Conservation (phyloP, 1,140 invertebrate genomes). For the Eumeta japonica region DNA sequence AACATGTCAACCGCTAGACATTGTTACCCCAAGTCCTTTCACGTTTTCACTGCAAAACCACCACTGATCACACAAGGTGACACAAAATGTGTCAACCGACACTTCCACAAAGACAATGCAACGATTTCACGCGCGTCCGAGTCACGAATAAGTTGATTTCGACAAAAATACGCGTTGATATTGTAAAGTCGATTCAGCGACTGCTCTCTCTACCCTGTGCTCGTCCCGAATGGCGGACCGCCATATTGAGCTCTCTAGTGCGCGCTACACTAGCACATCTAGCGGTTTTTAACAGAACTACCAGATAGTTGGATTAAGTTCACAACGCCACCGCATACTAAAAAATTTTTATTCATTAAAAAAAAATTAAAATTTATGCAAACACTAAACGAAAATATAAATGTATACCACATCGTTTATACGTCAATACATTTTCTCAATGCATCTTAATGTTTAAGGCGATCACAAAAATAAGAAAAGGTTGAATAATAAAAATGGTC, state of each 20-base stretch:
- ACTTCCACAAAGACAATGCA: slow-evolving; percentile 48
- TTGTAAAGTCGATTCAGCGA: slow-evolving; percentile 45
- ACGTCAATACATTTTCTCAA: too few relatives aligned
- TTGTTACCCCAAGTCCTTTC: slow-evolving; percentile 54
- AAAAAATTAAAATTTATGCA: too few relatives aligned
- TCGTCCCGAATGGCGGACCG: slow-evolving; percentile 47
- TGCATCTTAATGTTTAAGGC: too few relatives aligned
- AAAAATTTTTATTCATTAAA: too few relatives aligned
- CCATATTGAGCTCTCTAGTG: slow-evolving; percentile 48
- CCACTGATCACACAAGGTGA: slow-evolving; percentile 44
- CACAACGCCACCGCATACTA: too few relatives aligned
- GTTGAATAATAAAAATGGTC: too few relatives aligned
- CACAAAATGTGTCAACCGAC: slow-evolving; percentile 45
- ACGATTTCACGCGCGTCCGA: slow-evolving; percentile 49
- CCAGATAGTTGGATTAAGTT: too few relatives aligned
- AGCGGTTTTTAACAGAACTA: too few relatives aligned
- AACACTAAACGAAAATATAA: too few relatives aligned
- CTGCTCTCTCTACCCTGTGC: slow-evolving; percentile 55
- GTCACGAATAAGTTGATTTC: slow-evolving; percentile 42
- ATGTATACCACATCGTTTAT: too few relatives aligned
- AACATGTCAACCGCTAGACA: slow-evolving; percentile 58
- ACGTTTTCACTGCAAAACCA: slow-evolving; percentile 51
- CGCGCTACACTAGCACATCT: slow-evolving; percentile 32
- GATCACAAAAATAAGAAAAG: too few relatives aligned
- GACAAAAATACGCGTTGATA: slow-evolving; percentile 50